Percentiles rank a stretch among this genome's conserved stretches.
phyloP scores from a whole-genome alignment of 2,888 invertebrate species.

The Drosophila longiperda region DNA sequence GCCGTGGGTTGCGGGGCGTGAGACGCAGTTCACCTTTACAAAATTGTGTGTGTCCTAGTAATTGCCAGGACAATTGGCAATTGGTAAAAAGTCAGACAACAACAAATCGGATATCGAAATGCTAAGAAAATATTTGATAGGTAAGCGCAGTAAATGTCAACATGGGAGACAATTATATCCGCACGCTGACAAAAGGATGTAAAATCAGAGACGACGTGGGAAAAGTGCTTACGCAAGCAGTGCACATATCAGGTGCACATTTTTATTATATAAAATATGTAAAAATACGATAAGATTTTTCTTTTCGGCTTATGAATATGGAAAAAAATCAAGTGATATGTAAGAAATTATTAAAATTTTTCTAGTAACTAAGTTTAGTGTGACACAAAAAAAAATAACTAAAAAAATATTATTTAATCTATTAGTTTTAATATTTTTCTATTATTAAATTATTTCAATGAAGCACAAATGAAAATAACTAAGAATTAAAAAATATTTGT shows the following conservation, averaged over 20 bases:
- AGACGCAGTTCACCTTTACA: conserved; percentile 27
- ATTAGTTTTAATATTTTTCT: neutral
- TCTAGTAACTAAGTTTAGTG: neutral
- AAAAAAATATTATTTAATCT: no score
- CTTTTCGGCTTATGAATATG: neutral
- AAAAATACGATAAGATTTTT: neutral
- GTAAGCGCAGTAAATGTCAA: conserved; percentile 42
- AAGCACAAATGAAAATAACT: no score
- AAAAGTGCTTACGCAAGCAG: neutral
- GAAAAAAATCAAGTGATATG: neutral
- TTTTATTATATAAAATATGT: neutral
- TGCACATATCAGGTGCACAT: neutral
- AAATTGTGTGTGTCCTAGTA: conserved; percentile 56
- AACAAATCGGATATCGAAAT: conserved; percentile 50
- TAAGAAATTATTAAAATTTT: neutral
- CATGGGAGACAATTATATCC: conserved; percentile 22
- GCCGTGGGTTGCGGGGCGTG: neutral
- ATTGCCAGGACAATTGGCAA: conserved; percentile 44
- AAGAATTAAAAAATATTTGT: no score
- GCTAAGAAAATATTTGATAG: conserved; percentile 49
- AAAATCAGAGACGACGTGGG: neutral
- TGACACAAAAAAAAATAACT: no score
- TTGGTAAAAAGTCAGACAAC: conserved; percentile 24
- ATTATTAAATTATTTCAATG: neutral
- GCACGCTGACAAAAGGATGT: neutral